phyloP scores from a whole-genome alignment of 2,113 vertebrate genomes.

The Lasiurus cinereus region DNA sequence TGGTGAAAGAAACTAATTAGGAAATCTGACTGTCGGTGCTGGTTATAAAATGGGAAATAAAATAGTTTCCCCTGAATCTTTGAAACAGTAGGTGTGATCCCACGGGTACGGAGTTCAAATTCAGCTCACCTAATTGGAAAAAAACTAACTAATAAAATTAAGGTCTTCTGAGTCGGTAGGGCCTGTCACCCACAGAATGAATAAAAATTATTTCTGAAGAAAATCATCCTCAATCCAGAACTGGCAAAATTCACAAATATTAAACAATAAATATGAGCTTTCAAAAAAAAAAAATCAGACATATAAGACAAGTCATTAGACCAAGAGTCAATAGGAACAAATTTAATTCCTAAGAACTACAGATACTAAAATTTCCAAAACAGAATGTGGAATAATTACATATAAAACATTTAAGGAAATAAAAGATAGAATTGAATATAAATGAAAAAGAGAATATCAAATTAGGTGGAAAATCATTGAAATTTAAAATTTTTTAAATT shows the following conservation, averaged over 20 bases:
- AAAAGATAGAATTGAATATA: slow-evolving; percentile 6
- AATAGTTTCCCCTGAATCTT: slow-evolving; percentile 11
- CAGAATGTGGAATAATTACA: background rate
- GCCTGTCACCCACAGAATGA: slow-evolving; percentile 39
- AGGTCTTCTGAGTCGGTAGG: slow-evolving; percentile 19
- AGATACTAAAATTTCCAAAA: slow-evolving; percentile 5
- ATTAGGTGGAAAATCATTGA: background rate
- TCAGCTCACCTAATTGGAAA: slow-evolving; percentile 37
- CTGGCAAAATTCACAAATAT: slow-evolving; percentile 24
- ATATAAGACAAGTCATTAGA: background rate
- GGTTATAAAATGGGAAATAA: background rate
- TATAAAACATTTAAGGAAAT: slow-evolving; percentile 43
- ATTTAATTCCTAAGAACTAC: background rate
- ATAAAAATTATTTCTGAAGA: slow-evolving; percentile 17
- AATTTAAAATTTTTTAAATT: slow-evolving; percentile 66
- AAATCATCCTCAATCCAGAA: slow-evolving; percentile 33
- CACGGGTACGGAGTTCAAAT: slow-evolving; percentile 21
- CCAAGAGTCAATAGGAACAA: slow-evolving; percentile 3
- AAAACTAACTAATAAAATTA: slow-evolving; percentile 27
- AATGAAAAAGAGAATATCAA: background rate
- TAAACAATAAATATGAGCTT: slow-evolving; percentile 22
- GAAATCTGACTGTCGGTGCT: background rate
- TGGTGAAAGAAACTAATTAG: background rate
- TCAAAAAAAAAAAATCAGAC: background rate
- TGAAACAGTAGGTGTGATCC: slow-evolving; percentile 14